Evolutionary conservation across 2,797 vertebrate species (phyloP), one percentile per base, ranked within the genome.

Genomic region (Alosa sapidissima): DNA sequence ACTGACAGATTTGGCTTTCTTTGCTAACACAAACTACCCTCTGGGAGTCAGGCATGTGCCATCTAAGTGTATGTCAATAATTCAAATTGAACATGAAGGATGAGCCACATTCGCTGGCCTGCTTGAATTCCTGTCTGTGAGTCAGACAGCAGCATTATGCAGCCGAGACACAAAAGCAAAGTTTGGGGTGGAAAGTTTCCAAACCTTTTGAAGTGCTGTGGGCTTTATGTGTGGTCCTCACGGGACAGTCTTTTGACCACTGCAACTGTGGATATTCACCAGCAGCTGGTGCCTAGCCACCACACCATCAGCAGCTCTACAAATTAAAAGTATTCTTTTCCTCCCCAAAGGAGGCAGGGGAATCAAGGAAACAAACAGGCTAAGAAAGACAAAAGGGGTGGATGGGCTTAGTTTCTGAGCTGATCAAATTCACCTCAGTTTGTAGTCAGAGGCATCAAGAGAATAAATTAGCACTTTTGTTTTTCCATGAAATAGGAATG

Each of bases 281-380:
- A 62, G 33, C 49, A 83, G 28, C 28, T 28, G 28, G 16, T 11
- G 41, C 7, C 52, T 55, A 19, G 9, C 48, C 81, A 28, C 55
- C 41, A 16, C 81, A 28, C 55, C 24, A 16, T 47, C 51, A 72
- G 13, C 36, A 41, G 65, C 33, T 55, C 41, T 75, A 16, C 65
- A 84, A 82, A 83, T 82, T 58, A 78, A 83, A 41, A 84, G 62
- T 45, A 51, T 24, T 62, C 52, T 54, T 54, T 36, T 33, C n/a
- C 45, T 45, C 45, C 33, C 16, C n/a, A 8, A 51, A 45, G 52
- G 55, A 65, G 52, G 21, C n/a, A 82, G 49, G 33, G 86, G 36
- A 60, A 82, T 16, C 41, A 82, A 82, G n/a, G 60, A 83, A 87
- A 72, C 82, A 85, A 82, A 78, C 24, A 47, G 5, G 58, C 68